Percentiles rank a stretch among this genome's conserved stretches.
These are phyloP conservation scores for Xanthia togata DNA, from an alignment of 2,888 invertebrate species.

Conservation along the genomic window DNA sequence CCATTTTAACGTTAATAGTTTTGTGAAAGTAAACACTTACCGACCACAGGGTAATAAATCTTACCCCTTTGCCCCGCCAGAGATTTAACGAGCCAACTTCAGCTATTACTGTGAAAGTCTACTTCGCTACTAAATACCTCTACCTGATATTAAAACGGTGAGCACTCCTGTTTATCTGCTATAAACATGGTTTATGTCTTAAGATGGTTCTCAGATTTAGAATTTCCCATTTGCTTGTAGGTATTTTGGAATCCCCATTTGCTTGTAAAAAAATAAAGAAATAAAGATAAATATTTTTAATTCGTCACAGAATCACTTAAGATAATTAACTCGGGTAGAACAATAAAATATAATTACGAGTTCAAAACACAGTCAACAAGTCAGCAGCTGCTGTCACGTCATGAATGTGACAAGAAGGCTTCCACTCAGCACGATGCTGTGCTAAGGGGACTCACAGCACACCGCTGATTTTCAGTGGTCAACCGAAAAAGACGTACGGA, in stretches of 20 bases:
- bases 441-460: too few relatives aligned
- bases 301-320: too few relatives aligned
- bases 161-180: constrained; percentile 48
- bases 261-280: neutral
- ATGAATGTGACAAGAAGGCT: too few relatives aligned
- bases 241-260: neutral
- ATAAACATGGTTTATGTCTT: constrained; percentile 34
- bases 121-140: constrained; percentile 32
- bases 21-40: constrained; percentile 36
- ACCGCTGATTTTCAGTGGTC: too few relatives aligned
- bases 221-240: constrained; percentile 9
- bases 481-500: too few relatives aligned
- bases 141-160: constrained; percentile 47
- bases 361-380: too few relatives aligned
- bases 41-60: constrained; percentile 37
- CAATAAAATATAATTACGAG: too few relatives aligned
- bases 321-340: too few relatives aligned
- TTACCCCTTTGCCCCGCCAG: constrained; percentile 19
- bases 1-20: constrained; percentile 31
- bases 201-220: constrained; percentile 9
- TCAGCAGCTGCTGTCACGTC: too few relatives aligned
- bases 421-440: too few relatives aligned
- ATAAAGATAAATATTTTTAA: too few relatives aligned
- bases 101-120: constrained; percentile 29
- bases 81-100: constrained; percentile 56